Percentiles rank a stretch among this genome's conserved stretches.
phyloP scores from a whole-genome alignment of 2,797 vertebrate genomes.

The Paedocypris micromegethes region DNA sequence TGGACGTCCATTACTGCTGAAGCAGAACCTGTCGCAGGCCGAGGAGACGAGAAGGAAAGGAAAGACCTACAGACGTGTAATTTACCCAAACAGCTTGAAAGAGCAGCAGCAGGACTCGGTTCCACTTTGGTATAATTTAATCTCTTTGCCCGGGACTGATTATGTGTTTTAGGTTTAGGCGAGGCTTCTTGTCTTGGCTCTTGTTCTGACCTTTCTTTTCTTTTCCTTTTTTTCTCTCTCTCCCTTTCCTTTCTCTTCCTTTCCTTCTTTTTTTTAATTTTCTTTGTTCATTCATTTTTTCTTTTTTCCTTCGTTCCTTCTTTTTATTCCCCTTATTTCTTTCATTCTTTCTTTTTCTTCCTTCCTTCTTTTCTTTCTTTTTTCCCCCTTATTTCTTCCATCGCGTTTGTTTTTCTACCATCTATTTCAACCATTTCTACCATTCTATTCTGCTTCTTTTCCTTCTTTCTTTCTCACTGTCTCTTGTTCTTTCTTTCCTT shows the following conservation, averaged over 20 bases:
- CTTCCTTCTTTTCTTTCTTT: no score
- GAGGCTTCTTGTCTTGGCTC: constrained; percentile 20
- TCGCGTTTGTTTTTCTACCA: no score
- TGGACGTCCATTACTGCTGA: constrained; percentile 24
- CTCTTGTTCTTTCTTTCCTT: no score
- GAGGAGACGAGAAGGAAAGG: constrained; percentile 21
- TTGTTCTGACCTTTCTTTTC: constrained; percentile 1
- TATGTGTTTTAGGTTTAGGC: constrained; percentile 34
- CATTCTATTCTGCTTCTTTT: no score
- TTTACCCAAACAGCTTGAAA: constrained; percentile 42
- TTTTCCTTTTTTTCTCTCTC: background rate
- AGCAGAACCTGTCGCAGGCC: constrained; percentile 7
- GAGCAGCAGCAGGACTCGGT: constrained; percentile 39
- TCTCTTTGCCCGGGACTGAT: constrained; percentile 35
- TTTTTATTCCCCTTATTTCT: no score
- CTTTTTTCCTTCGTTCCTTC: no score
- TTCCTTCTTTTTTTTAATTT: background rate
- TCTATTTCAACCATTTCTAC: no score
- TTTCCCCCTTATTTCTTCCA: no score
- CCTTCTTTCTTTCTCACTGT: no score
- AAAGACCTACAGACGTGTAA: constrained; percentile 30
- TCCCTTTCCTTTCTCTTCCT: background rate
- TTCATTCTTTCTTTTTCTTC: no score
- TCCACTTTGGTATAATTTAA: constrained; percentile 37
- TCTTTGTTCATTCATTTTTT: no score